phyloP scores from a whole-genome alignment of 1,140 invertebrate genomes.

The Eurosta solidaginis region DNA sequence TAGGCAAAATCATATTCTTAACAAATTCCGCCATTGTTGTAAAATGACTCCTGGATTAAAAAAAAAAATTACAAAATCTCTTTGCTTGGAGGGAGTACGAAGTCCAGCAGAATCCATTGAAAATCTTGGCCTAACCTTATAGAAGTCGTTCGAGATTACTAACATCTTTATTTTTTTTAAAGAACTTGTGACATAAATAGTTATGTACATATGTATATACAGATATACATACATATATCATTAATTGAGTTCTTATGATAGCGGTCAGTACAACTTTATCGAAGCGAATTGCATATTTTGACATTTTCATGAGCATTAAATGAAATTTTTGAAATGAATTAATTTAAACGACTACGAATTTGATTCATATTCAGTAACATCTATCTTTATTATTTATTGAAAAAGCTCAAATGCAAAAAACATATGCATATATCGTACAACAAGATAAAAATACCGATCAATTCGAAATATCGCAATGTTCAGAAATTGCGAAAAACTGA shows the following conservation, averaged over 20 bases:
- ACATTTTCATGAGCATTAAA: slow-evolving; percentile 20
- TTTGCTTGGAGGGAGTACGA: no score
- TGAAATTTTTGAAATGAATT: slow-evolving; percentile 3
- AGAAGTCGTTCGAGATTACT: neutral
- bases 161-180: neutral
- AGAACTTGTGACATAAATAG: neutral
- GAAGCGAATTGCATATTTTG: slow-evolving; percentile 17
- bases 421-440: no score
- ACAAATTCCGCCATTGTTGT: no score
- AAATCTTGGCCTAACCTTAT: neutral
- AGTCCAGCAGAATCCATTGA: neutral
- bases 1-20: no score
- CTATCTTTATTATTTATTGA: no score
- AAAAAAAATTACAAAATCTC: no score
- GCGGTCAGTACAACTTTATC: neutral
- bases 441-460: no score
- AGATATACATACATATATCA: neutral
- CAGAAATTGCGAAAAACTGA: no score
- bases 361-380: neutral
- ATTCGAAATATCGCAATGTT: no score
- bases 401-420: no score
- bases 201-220: neutral
- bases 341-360: neutral
- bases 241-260: neutral
- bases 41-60: no score